Base-by-base conservation (phyloP, 2,797 vertebrate species). In the Buceros bicornis region DNA sequence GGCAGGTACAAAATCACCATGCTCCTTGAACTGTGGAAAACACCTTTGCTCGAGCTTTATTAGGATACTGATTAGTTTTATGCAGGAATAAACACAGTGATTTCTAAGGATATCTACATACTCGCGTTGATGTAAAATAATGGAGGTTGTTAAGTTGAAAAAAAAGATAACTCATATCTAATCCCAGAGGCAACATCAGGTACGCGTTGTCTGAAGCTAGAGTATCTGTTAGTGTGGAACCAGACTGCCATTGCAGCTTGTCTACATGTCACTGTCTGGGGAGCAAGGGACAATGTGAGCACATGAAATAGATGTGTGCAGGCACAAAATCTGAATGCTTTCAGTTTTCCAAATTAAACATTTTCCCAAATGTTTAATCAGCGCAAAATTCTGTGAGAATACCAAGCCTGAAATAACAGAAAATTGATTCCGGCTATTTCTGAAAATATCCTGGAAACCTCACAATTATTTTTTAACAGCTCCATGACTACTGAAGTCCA, bases 191-290 rank as follows among this genome's bases (percentile, higher is more conserved):
- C 13, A 67, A 3, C 65, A 31, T 25, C 26, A 62, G 37, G 43
- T 28, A 22, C 0, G 0, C 37, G 5, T 19, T 72, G 21, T 74
- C 21, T 33, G 61, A 86, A 82, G 22, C 2, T 77, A 57, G 26
- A 53, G 21, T 56, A 31, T 28, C 12, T 56, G 50, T 69, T n/a
- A 1, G 1, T 53, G 31, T 53, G 61, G 62, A 86, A 81, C 16
- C 45, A 77, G 29, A 14, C 29, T 88, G 28, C 25, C 26, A 3
- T 7, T 66, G 65, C 17, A 53, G 10, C 24, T 66, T 51, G 25
- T 56, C 18, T 43, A 10, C 5, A 3, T 13, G 40, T 17, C 40
- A 19, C 21, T 69, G 8, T 40, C 18, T 62, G 29, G 18, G 8
- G 64, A 48, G 35, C 26, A 60, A 81, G 35, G 42, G n/a, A 50